Evolutionary conservation across 2,888 invertebrate genomes (phyloP).

Genomic region (Caenorhabditis panamensis): DNA sequence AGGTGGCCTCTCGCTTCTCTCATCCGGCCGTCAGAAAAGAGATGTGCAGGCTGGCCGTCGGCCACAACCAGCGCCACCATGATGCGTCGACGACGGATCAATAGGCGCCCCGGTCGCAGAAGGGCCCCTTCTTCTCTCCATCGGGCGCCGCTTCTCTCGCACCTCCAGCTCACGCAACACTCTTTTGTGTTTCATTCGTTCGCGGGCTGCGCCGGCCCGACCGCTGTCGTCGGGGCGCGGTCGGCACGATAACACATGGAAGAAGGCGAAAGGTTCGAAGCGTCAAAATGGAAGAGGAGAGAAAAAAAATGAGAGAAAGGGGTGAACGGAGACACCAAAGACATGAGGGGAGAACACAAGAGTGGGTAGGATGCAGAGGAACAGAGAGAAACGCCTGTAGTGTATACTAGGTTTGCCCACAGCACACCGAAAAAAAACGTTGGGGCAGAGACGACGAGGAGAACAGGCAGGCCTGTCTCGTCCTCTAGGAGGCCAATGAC

Average conservation of each 20-base stretch:
- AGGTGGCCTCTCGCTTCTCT: slow-evolving; percentile 6
- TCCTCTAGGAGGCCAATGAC: neutral
- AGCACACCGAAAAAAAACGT: too few relatives aligned
- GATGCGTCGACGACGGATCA: slow-evolving; percentile 39
- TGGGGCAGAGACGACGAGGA: too few relatives aligned
- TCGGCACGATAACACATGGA: neutral
- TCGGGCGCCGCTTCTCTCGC: slow-evolving; percentile 35
- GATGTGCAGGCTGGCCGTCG: neutral
- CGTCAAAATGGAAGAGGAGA: neutral
- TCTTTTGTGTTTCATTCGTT: slow-evolving; percentile 11
- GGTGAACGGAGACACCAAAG: neutral
- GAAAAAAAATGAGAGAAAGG: neutral
- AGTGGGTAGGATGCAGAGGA: neutral
- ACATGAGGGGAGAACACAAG: neutral
- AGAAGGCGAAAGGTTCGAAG: neutral
- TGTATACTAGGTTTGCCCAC: neutral
- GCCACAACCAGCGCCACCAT: slow-evolving; percentile 20
- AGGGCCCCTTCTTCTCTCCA: slow-evolving; percentile 25
- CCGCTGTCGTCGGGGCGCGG: neutral
- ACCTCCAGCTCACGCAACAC: slow-evolving; percentile 6
- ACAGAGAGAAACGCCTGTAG: neutral
- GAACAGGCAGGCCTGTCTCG: neutral
- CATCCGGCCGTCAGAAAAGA: neutral
- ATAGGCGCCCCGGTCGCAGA: slow-evolving; percentile 35
- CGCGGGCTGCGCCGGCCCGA: neutral